These are phyloP conservation scores for Daubentonia madagascariensis DNA, from an alignment of 2,113 vertebrate species.

Conservation along the genomic window DNA sequence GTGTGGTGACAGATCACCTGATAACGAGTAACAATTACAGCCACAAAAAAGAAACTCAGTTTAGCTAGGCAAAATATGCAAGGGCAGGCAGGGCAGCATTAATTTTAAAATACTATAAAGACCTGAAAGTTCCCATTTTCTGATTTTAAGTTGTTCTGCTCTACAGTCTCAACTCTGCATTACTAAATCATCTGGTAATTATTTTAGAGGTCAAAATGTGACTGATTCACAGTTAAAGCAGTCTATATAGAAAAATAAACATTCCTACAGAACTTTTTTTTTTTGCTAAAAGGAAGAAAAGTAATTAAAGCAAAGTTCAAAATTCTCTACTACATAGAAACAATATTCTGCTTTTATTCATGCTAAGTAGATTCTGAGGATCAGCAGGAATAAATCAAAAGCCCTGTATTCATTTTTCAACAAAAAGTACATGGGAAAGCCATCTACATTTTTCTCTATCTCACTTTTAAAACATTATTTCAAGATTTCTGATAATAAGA, in stretches of 20 bases:
- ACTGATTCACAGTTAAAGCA: neutral
- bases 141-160: neutral
- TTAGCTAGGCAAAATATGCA: neutral
- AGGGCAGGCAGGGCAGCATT: neutral
- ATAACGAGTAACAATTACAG: neutral
- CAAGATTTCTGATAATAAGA: neutral
- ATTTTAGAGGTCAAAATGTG: conserved; percentile 32
- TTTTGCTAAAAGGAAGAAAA: conserved; percentile 4
- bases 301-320: conserved; percentile 17
- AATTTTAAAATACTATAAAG: neutral
- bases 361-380: neutral
- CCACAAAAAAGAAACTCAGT: neutral
- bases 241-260: neutral
- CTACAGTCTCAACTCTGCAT: neutral
- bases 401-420: neutral
- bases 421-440: neutral
- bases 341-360: neutral
- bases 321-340: neutral
- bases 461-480: neutral
- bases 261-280: neutral
- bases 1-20: rapidly evolving
- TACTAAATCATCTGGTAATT: neutral
- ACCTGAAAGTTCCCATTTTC: neutral
- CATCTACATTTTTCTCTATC: neutral
- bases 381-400: neutral